A percentile compares a stretch with the other conserved stretches of the same genome.
Conservation (phyloP, 2,888 invertebrate genomes). For the Diogma glabrata region DNA sequence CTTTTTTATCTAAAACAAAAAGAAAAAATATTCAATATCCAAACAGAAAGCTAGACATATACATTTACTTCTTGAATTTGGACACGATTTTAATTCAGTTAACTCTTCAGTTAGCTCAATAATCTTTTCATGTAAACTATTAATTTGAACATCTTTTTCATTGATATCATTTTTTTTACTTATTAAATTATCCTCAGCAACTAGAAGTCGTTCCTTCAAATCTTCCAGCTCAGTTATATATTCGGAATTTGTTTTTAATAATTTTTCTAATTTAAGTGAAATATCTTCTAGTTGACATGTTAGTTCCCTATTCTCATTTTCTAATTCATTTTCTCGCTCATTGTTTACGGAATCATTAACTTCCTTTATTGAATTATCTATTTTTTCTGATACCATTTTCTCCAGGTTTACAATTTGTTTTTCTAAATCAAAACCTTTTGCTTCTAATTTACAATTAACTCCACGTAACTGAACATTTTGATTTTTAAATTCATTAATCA, state of each 20-base stretch:
- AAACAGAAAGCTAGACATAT: not conserved
- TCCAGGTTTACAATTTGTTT: conserved; percentile 9
- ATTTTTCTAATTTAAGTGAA: conserved; percentile 7
- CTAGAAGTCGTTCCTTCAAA: conserved; percentile 30
- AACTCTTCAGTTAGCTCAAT: conserved; percentile 31
- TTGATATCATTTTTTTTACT: conserved; percentile 32
- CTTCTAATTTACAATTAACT: too few relatives aligned
- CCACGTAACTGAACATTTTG: not conserved
- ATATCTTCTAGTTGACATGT: conserved; percentile 28
- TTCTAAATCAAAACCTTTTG: conserved; percentile 9
- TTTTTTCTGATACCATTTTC: conserved; percentile 9
- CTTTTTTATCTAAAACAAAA: conserved; percentile 42
- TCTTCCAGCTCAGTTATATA: conserved; percentile 25
- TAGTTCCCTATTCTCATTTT: conserved; percentile 29
- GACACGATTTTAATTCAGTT: conserved; percentile 24
- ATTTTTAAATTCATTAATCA: not conserved
- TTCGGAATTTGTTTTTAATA: not conserved
- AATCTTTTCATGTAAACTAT: conserved; percentile 32
- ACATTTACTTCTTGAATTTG: conserved; percentile 27
- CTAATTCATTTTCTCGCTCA: conserved; percentile 20
- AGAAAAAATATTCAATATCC: conserved; percentile 8
- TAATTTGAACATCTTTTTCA: conserved; percentile 29
- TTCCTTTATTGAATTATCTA: not conserved
- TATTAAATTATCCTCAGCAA: conserved; percentile 31
- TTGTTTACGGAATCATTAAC: not conserved